A percentile compares a stretch with the other conserved stretches of the same genome.
Evolutionary conservation across 2,888 invertebrate genomes (phyloP).

Genomic region (Pandemis heparana): DNA sequence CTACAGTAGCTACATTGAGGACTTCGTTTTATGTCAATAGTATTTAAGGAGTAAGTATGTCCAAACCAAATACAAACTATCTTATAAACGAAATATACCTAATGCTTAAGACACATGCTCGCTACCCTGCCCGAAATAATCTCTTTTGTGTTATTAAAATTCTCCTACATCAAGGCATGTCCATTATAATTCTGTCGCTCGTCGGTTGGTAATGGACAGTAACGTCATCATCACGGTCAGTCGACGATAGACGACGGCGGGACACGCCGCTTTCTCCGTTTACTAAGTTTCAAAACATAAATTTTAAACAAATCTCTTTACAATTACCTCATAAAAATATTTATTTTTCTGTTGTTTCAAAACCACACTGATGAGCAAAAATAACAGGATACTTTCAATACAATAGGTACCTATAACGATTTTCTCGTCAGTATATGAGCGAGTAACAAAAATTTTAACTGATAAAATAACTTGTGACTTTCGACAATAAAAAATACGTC

Average conservation of each 20-base stretch:
- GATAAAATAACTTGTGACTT: no score
- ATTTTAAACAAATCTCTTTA: not conserved
- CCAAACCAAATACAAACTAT: no score
- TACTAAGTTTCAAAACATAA: constrained; percentile 19
- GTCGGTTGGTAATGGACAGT: constrained; percentile 56
- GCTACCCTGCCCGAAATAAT: not conserved
- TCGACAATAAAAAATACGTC: no score
- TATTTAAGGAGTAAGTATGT: no score
- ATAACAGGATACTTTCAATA: no score
- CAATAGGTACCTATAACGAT: no score
- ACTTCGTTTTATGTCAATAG: no score
- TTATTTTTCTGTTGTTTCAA: not conserved
- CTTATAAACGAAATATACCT: not conserved
- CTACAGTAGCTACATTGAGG: no score
- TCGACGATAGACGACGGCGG: constrained; percentile 55
- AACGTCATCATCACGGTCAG: constrained; percentile 61
- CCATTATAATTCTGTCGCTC: constrained; percentile 59
- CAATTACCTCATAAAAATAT: not conserved
- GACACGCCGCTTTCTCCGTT: constrained; percentile 35
- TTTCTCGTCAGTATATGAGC: no score
- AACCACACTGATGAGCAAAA: not conserved
- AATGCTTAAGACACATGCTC: not conserved
- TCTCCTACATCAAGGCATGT: constrained; percentile 53
- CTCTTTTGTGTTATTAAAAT: constrained; percentile 42
- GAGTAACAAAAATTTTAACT: no score